Evolutionary conservation across 2,797 vertebrate genomes (phyloP).

Genomic region (Denticeps clupeoides): DNA sequence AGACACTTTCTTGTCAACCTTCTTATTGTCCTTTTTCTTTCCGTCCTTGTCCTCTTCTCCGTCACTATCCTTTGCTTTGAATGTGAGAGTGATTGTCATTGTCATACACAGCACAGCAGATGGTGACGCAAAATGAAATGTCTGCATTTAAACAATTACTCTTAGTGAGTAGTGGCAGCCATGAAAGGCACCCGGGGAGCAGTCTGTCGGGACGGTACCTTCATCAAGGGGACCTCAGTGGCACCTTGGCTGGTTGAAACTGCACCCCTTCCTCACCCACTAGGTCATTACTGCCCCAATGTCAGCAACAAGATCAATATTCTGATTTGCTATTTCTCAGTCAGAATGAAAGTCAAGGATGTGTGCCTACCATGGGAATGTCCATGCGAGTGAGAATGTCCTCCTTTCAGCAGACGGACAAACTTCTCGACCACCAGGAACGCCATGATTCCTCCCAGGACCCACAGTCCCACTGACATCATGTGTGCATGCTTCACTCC

Average conservation of each 20-base stretch:
- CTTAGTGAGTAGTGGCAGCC: no score
- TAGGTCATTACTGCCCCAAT: no score
- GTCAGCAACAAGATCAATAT: neutral
- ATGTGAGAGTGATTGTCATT: constrained; percentile 26
- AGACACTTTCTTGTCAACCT: constrained; percentile 30
- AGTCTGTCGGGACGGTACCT: no score
- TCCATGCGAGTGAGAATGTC: constrained; percentile 53
- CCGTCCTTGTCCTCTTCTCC: constrained; percentile 49
- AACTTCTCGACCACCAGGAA: constrained; percentile 87
- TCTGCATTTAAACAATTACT: no score
- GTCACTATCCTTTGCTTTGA: constrained; percentile 58
- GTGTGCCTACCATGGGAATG: constrained; percentile 48
- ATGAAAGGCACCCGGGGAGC: no score
- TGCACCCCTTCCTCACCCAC: no score
- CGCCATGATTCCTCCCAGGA: constrained; percentile 77
- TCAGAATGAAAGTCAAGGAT: neutral
- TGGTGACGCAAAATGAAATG: no score
- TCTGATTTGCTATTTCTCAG: neutral
- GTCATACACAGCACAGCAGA: neutral
- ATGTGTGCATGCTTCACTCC: constrained; percentile 70
- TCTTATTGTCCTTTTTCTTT: constrained; percentile 31
- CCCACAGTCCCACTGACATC: constrained; percentile 84
- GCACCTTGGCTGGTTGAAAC: no score
- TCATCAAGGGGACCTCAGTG: no score
- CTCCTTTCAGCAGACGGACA: constrained; percentile 79